Base-by-base conservation (phyloP, 2,888 invertebrate genomes). In the Xanthia icteritia region DNA sequence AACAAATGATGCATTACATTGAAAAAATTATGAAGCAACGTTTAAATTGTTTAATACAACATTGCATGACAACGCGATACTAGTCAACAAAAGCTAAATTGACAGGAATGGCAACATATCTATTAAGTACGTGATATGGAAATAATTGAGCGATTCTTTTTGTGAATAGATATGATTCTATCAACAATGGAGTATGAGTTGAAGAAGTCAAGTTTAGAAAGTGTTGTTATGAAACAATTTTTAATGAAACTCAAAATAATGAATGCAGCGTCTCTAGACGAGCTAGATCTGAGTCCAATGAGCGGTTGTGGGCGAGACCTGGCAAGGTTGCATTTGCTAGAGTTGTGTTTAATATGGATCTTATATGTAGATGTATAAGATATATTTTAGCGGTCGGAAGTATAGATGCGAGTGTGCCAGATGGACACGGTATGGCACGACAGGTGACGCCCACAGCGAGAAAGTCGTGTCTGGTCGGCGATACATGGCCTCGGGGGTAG, bases 361-460 rank as follows among this genome's bases (percentile, higher is more conserved):
- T 88, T 87, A 88, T 83, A 77, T 76, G 60, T 82, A 70, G 39
- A 80, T 65, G 23, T 73, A 73, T 88, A 85, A 83, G 87, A 81
- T 85, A 79, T 79, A 83, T 75, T 84, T 77, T 83, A 77, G 70
- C 45, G 63, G 31, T 66, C n/a, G 67, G 23, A 39, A 67, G 68
- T 66, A 74, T 76, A 76, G 56, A 63, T 64, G 56, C 72, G 54
- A 76, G 81, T 83, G 80, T 84, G 89, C 83, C 76, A 82, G 83
- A 72, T 87, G 91, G 86, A 86, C 87, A 88, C 89, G 89, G 92
- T 93, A 92, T 85, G 87, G 91, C 91, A 92, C 93, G 90, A 91
- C 93, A 93, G 94, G 94, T 92, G 93, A 92, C 94, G 94, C 94
- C 94, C 93, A 94, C 93, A 82, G 86, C 91, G 92, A 91, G 94